Base-by-base conservation (phyloP, 1,140 invertebrate genomes). In the Hylyphantes graminicola region DNA sequence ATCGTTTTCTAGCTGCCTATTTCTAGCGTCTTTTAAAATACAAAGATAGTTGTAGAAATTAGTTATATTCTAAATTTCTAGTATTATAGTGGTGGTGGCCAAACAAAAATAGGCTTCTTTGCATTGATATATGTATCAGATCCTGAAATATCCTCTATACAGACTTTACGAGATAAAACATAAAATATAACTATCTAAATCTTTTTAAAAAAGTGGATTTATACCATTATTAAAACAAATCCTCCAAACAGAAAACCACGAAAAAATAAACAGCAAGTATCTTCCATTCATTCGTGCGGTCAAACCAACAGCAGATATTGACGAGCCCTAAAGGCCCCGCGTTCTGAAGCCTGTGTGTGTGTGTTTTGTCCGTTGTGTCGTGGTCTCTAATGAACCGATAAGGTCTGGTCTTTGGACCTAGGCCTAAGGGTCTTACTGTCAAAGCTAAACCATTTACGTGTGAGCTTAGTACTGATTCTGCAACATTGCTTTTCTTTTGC, bases 311-410 rank as follows among this genome's bases (percentile, higher is more conserved):
- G 51, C 10, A 15, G 68, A 70, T 70, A 70, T 70, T 19, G 51
- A 11, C 50, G 15, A 70, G 51, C 51, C 51, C 15, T 11, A 35
- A 35, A 9, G 50, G 50, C 15, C 51, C 13, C 1, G 15, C 5
- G 35, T 35, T 35, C 35, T 35, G 35, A 35, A 70, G n/a, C 50
- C 8, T 12, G 21, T 70, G 51, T 51, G 48, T 13, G n/a, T 17
- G 13, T 53, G 67, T 53, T 70, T 70, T 7, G 67, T 51, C 53
- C 11, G 7, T 15, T 51, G 7, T 51, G 67, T n/a, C 12, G 12
- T 17, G 7, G 67, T 6, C 50, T 53, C 68, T 19, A 70, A 70
- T 70, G 68, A 70, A 53, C 68, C 64, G 68, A 70, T 53, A 54
- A 54, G 50, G 15, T 70, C 8, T 11, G 50, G 54, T 53, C 50